These are phyloP conservation scores for Drosophila ironensis DNA, from an alignment of 1,140 invertebrate species.

Conservation along the genomic window DNA sequence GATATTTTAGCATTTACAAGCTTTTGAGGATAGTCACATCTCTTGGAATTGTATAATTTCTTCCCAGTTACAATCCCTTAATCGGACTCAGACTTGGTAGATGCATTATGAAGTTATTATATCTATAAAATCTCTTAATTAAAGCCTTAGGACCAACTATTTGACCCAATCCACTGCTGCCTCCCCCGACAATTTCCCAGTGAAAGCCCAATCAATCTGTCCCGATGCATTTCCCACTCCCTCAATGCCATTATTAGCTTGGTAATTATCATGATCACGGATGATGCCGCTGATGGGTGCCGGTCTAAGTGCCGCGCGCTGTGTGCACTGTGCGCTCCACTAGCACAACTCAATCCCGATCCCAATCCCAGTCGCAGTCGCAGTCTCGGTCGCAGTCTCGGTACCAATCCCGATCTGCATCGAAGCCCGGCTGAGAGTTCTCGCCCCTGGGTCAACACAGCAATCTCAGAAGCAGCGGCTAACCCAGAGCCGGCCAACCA, in stretches of 20 bases:
- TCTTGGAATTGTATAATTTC: neutral
- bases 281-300: slow-evolving; percentile 26
- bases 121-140: too few species aligned
- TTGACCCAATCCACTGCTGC: too few species aligned
- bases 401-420: slow-evolving; percentile 26
- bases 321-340: slow-evolving; percentile 33
- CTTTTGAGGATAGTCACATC: too few species aligned
- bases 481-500: slow-evolving; percentile 1
- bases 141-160: too few species aligned
- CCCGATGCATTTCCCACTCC: neutral
- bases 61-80: too few species aligned
- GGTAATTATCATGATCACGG: slow-evolving; percentile 41
- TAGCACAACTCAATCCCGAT: slow-evolving; percentile 60
- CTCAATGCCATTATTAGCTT: slow-evolving; percentile 18
- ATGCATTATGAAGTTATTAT: too few species aligned
- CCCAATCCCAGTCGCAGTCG: slow-evolving; percentile 6
- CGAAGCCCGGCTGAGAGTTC: slow-evolving; percentile 28
- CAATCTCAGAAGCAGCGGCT: neutral
- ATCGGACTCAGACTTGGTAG: too few species aligned
- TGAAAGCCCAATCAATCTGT: neutral
- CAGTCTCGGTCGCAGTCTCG: too few species aligned
- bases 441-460: slow-evolving; percentile 58
- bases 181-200: too few species aligned
- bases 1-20: too few species aligned
- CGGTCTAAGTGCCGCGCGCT: slow-evolving; percentile 40